Evolutionary conservation across 2,113 vertebrate species (phyloP).

Genomic region (Amphiprion percula): DNA sequence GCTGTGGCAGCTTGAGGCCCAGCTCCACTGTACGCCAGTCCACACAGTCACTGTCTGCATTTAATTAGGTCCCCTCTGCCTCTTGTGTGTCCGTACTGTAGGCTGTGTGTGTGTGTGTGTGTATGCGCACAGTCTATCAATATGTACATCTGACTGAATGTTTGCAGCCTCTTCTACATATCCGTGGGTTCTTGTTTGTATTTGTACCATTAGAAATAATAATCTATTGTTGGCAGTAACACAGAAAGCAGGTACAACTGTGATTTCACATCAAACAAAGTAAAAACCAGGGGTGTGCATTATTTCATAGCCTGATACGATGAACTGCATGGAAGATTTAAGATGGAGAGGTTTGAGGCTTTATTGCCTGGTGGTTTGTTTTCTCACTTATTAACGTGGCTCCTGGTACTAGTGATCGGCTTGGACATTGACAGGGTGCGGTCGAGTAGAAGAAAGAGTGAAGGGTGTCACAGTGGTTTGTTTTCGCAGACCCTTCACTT

Average conservation of each 20-base stretch:
- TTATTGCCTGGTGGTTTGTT: constrained; percentile 57
- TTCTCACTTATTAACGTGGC: constrained; percentile 59
- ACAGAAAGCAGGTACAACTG: constrained; percentile 3
- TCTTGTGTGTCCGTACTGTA: constrained; percentile 36
- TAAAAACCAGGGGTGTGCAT: neutral
- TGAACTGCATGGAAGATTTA: constrained; percentile 37
- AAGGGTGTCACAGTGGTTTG: constrained; percentile 78
- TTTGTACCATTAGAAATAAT: neutral
- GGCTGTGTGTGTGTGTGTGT: constrained; percentile 28
- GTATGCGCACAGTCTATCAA: constrained; percentile 28
- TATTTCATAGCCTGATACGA: constrained; percentile 11
- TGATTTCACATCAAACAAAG: neutral
- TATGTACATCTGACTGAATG: constrained; percentile 39
- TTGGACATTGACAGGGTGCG: constrained; percentile 64
- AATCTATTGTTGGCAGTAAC: neutral
- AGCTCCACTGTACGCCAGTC: constrained; percentile 67
- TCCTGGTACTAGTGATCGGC: constrained; percentile 46
- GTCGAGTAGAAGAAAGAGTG: constrained; percentile 70
- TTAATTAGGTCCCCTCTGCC: constrained; percentile 80
- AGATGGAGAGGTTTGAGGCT: constrained; percentile 46
- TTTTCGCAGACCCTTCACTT: constrained; percentile 81
- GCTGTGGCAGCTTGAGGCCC: constrained; percentile 77
- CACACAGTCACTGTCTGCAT: constrained; percentile 71
- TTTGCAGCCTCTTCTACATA: constrained; percentile 26
- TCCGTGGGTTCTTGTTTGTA: constrained; percentile 7